Conservation (phyloP, 2,888 invertebrate species). For the Minunthozetes semirufus region DNA sequence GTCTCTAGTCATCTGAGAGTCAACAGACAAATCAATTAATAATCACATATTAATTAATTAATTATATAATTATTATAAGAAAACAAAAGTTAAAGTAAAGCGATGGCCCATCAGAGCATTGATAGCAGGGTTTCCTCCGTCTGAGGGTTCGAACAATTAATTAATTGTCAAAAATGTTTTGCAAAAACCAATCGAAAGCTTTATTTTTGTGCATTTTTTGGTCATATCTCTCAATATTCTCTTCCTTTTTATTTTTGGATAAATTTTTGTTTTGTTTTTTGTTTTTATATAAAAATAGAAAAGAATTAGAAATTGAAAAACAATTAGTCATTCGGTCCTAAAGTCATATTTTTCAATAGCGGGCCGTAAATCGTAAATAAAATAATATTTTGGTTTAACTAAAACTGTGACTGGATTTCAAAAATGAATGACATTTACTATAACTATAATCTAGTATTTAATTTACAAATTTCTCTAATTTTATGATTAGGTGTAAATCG, state of each 20-base stretch:
- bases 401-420: slow-evolving; percentile 3
- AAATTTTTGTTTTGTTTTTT: no score
- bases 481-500: slow-evolving; percentile 16
- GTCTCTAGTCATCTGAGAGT: slow-evolving; percentile 15
- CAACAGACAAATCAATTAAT: slow-evolving; percentile 13
- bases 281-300: no score
- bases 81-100: neutral
- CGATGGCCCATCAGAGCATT: neutral
- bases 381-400: neutral
- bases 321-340: slow-evolving; percentile 3
- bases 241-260: neutral
- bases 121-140: slow-evolving; percentile 29
- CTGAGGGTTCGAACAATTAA: no score
- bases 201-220: neutral
- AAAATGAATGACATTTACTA: slow-evolving; percentile 28
- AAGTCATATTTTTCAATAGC: neutral
- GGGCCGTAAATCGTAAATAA: neutral
- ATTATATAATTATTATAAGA: neutral
- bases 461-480: slow-evolving; percentile 14
- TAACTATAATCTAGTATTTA: slow-evolving; percentile 26
- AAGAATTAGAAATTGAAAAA: neutral
- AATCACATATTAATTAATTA: neutral
- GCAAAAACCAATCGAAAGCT: neutral
- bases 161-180: neutral
- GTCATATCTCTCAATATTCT: neutral